Conservation (phyloP, 2,113 vertebrate species). For the Pipa parva region DNA sequence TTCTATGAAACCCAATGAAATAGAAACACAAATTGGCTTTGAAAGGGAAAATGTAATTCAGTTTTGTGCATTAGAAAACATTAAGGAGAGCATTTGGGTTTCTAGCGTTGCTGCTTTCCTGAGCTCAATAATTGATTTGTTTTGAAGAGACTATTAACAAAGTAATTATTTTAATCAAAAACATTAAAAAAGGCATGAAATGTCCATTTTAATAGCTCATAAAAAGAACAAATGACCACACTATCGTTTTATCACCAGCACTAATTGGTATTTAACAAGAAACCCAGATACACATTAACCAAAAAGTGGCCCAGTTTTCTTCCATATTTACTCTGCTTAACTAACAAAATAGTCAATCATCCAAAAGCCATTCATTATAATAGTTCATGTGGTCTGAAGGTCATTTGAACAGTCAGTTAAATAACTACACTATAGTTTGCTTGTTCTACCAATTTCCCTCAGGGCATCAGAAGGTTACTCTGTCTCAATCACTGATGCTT, state of each 20-base stretch:
- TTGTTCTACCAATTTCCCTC: not conserved
- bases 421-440: not conserved
- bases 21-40: not conserved
- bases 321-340: not conserved
- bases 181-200: slow-evolving; percentile 20
- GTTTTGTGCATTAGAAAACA: not conserved
- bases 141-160: slow-evolving; percentile 44
- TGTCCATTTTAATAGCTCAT: slow-evolving; percentile 38
- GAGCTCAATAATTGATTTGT: slow-evolving; percentile 44
- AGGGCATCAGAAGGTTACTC: not conserved
- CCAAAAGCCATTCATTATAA: not conserved
- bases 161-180: slow-evolving; percentile 37
- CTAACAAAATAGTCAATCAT: not conserved
- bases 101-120: not conserved
- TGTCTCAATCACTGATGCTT: not conserved
- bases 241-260: slow-evolving; percentile 23
- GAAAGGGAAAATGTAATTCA: not conserved
- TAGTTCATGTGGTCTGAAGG: slow-evolving; percentile 44
- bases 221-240: not conserved
- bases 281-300: slow-evolving; percentile 43
- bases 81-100: not conserved
- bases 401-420: slow-evolving; percentile 4
- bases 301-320: slow-evolving; percentile 11
- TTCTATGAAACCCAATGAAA: not conserved
- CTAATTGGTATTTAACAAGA: slow-evolving; percentile 19